Evolutionary conservation across 2,888 invertebrate genomes (phyloP), one percentile per base, ranked within the genome.

Genomic region (Hirtodrosophila confusa): DNA sequence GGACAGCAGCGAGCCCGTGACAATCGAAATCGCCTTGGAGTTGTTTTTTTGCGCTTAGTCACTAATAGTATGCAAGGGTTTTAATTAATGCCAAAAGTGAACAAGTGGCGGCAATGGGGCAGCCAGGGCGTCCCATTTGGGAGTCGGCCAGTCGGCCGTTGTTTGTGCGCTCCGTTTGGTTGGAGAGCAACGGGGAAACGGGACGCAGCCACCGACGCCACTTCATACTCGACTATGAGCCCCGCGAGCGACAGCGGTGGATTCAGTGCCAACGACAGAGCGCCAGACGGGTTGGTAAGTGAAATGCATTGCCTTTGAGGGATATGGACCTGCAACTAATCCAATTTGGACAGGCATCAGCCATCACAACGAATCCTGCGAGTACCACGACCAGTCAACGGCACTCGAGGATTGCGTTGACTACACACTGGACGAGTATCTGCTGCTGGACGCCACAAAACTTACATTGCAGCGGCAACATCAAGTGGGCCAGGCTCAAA

Each of bases 81-180:
- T 71, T 80, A 75, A 80, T 73, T 80, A 64, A 69, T 68, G 72
- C 51, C 3, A 44, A 41, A 44, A 17, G 8, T 3, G n/a, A 11
- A 29, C 7, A 35, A 12, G 17, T 6, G 48, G 27, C 23, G 48
- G 8, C 44, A 60, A 94, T 94, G 94, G 82, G 72, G 70, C 84
- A 79, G 63, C 54, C 83, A 35, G 60, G 58, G 29, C 72, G 78
- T 53, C 69, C 86, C 79, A 93, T 93, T 89, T 94, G 94, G 94
- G 93, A 94, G 89, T 93, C 94, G 75, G 93, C 94, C 68, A 93
- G 93, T 90, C 92, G 93, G 69, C 94, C 94, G 86, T 91, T 94
- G 90, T 94, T 93, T 90, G 92, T 94, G 71, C 92, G 93, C 82
- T 94, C 94, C 44, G 93, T 94, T 53, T 96, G 96, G 96, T 93